These are phyloP conservation scores for Dryobota labecula DNA, from an alignment of 2,888 invertebrate species.

Conservation along the genomic window DNA sequence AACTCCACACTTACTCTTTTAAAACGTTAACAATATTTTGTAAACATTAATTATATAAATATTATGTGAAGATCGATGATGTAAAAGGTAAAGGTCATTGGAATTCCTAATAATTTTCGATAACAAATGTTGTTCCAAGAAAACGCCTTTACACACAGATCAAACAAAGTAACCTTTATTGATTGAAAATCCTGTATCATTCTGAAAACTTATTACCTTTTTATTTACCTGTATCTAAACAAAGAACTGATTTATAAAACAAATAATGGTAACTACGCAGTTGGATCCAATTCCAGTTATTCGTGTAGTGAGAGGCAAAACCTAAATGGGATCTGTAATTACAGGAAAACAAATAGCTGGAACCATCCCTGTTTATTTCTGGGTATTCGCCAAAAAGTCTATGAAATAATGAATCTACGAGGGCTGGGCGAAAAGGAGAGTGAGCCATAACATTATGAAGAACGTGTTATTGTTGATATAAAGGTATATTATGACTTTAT, in stretches of 20 bases:
- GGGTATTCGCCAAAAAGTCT: slow-evolving; percentile 1
- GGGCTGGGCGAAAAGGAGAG: background rate
- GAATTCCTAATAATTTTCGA: background rate
- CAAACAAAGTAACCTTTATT: background rate
- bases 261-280: slow-evolving; percentile 12
- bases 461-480: background rate
- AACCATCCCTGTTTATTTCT: background rate
- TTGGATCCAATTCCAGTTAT: slow-evolving; percentile 21
- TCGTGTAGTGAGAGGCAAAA: slow-evolving; percentile 22
- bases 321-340: slow-evolving; percentile 41
- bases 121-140: background rate
- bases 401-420: background rate
- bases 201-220: background rate
- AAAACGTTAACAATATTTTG: no score
- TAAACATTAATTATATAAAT: no score
- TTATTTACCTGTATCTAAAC: background rate
- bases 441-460: background rate
- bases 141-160: background rate
- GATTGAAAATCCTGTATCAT: background rate
- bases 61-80: background rate
- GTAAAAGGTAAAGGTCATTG: background rate
- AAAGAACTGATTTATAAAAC: slow-evolving; percentile 4
- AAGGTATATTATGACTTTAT: background rate
- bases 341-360: slow-evolving; percentile 37
- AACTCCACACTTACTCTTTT: no score